These are phyloP conservation scores for Oxystoma pomonae DNA, from an alignment of 2,888 invertebrate species.

Conservation along the genomic window DNA sequence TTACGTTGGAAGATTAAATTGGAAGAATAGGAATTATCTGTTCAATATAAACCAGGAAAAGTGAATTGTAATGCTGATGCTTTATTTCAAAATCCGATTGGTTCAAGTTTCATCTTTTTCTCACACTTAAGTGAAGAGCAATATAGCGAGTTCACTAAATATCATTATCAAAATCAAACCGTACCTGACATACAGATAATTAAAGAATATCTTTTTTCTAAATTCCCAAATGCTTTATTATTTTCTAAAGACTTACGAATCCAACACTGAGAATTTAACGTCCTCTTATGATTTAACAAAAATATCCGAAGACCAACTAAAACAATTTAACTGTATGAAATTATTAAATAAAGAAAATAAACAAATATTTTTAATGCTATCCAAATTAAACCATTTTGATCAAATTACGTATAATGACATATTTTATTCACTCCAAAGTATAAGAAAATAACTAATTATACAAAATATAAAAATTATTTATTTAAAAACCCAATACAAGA, in stretches of 20 bases:
- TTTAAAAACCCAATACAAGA: constrained; percentile 12
- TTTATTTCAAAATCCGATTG: not conserved
- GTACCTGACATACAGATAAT: not conserved
- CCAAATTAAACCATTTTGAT: constrained; percentile 1
- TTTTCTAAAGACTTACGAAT: not conserved
- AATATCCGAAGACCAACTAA: not conserved
- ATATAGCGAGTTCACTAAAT: not conserved
- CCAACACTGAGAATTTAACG: not conserved
- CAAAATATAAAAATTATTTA: constrained; percentile 13
- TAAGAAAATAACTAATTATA: constrained; percentile 12
- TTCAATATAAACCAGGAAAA: constrained; percentile 30
- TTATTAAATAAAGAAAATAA: not conserved
- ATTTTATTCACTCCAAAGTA: constrained; percentile 1
- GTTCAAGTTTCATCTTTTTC: not conserved
- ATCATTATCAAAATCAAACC: constrained; percentile 3
- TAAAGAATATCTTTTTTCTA: not conserved
- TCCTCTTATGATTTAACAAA: not conserved
- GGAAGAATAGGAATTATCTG: constrained; percentile 18
- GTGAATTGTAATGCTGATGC: constrained; percentile 28
- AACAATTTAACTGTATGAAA: not conserved
- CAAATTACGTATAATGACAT: constrained; percentile 4
- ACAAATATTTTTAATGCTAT: not conserved
- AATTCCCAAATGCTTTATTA: constrained; percentile 2
- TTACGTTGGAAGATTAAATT: constrained; percentile 30
- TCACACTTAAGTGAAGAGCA: not conserved